Conservation (phyloP, 1,140 invertebrate species). For the Lordiphosa collinella region DNA sequence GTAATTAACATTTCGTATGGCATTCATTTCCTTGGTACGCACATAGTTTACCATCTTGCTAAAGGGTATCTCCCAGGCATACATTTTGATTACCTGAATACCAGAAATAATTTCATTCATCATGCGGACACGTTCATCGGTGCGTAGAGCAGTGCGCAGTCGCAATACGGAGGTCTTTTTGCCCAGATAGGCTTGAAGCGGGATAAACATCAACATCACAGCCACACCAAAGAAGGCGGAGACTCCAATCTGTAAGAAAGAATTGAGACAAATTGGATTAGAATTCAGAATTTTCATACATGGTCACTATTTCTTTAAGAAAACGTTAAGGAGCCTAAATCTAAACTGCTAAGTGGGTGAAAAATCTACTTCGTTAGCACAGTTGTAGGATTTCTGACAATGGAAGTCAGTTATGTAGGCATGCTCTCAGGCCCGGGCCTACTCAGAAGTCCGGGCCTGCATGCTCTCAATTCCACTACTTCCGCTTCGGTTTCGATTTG, state of each 20-base stretch:
- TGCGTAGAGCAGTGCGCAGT: slow-evolving; percentile 85
- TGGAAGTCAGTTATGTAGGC: no score
- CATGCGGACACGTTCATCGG: slow-evolving; percentile 90
- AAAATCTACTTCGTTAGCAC: no score
- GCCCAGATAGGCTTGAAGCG: slow-evolving; percentile 90
- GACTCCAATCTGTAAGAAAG: slow-evolving; percentile 82
- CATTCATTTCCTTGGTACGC: slow-evolving; percentile 81
- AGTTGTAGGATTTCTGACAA: no score
- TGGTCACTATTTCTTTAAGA: background rate
- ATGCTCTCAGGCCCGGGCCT: no score
- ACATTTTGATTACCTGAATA: slow-evolving; percentile 96
- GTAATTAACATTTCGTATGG: slow-evolving; percentile 84
- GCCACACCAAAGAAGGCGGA: slow-evolving; percentile 89
- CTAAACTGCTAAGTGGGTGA: no score
- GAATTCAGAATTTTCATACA: background rate
- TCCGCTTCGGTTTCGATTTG: no score
- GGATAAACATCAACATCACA: slow-evolving; percentile 89
- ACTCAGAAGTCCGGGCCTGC: no score
- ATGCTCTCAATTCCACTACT: no score
- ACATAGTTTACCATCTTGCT: slow-evolving; percentile 83
- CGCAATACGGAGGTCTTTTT: slow-evolving; percentile 85
- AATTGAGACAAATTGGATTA: no score
- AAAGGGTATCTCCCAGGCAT: slow-evolving; percentile 92
- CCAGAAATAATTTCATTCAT: slow-evolving; percentile 96
- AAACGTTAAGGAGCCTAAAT: no score